These are phyloP conservation scores for Tachina grossa DNA, from an alignment of 2,888 invertebrate species.

Conservation along the genomic window DNA sequence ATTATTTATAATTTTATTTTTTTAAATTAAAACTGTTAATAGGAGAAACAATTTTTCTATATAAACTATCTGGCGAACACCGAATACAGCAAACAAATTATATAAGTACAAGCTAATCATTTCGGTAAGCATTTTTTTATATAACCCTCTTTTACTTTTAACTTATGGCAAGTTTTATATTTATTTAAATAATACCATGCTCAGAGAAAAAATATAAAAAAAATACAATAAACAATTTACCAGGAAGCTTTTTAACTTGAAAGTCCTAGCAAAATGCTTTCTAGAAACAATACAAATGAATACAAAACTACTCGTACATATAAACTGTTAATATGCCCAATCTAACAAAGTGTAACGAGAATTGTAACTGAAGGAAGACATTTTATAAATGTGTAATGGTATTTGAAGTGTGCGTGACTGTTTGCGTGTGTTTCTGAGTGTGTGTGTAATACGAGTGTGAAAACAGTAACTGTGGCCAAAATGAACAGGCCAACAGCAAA, in stretches of 20 bases:
- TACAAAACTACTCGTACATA: neutral
- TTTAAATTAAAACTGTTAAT: too few species aligned
- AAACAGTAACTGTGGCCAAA: slow-evolving; percentile 66
- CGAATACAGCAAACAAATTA: neutral
- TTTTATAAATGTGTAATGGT: slow-evolving; percentile 6
- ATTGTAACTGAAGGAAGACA: slow-evolving; percentile 8
- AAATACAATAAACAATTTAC: neutral
- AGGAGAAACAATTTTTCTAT: neutral
- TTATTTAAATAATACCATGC: neutral
- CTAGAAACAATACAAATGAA: neutral
- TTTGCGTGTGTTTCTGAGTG: neutral
- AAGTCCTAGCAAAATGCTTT: slow-evolving; percentile 27
- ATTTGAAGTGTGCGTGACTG: neutral
- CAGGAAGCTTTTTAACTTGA: slow-evolving; percentile 34
- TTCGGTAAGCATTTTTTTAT: slow-evolving; percentile 16
- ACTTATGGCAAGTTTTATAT: slow-evolving; percentile 6
- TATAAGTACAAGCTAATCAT: slow-evolving; percentile 23
- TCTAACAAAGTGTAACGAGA: slow-evolving; percentile 20
- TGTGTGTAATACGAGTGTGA: slow-evolving; percentile 35
- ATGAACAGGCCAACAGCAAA: slow-evolving; percentile 64
- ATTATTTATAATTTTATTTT: too few species aligned
- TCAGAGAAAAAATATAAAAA: neutral
- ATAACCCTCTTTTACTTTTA: neutral
- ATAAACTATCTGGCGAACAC: neutral
- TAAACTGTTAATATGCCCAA: slow-evolving; percentile 2